These are phyloP conservation scores for Thalpophila matura DNA, from an alignment of 2,888 invertebrate genomes.

Conservation along the genomic window DNA sequence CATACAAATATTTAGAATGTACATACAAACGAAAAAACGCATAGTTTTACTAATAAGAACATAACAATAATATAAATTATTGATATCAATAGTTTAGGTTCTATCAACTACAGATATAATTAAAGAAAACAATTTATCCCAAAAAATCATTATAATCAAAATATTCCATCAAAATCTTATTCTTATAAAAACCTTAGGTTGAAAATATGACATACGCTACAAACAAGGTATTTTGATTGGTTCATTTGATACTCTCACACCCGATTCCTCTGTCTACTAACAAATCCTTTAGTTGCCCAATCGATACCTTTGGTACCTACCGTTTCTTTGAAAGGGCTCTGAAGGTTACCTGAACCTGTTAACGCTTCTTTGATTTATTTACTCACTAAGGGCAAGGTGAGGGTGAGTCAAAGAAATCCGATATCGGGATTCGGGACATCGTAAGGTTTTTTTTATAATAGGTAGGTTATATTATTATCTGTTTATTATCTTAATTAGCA, in stretches of 20 bases:
- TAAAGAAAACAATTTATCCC: too few relatives aligned
- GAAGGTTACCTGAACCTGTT: constrained; percentile 18
- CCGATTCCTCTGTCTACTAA: neutral
- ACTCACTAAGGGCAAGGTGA: constrained; percentile 1
- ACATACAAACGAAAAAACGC: too few relatives aligned
- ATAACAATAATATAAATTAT: too few relatives aligned
- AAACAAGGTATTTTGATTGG: neutral
- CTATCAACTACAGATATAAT: too few relatives aligned
- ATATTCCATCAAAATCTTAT: too few relatives aligned
- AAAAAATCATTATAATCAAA: too few relatives aligned
- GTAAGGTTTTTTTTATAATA: neutral
- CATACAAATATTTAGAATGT: too few relatives aligned
- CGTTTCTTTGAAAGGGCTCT: constrained; percentile 5
- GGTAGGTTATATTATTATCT: too few relatives aligned
- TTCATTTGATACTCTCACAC: neutral
- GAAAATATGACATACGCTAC: neutral
- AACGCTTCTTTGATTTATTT: constrained; percentile 29
- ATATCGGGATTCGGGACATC: neutral
- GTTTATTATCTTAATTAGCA: too few relatives aligned
- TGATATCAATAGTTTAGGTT: too few relatives aligned
- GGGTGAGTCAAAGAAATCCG: neutral
- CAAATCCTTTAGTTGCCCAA: neutral
- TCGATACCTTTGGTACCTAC: constrained; percentile 9
- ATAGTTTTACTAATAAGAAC: too few relatives aligned
- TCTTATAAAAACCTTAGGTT: too few relatives aligned